A percentile compares a stretch with the other conserved stretches of the same genome.
phyloP scores from a whole-genome alignment of 2,797 vertebrate genomes.

The Artibeus lituratus region DNA sequence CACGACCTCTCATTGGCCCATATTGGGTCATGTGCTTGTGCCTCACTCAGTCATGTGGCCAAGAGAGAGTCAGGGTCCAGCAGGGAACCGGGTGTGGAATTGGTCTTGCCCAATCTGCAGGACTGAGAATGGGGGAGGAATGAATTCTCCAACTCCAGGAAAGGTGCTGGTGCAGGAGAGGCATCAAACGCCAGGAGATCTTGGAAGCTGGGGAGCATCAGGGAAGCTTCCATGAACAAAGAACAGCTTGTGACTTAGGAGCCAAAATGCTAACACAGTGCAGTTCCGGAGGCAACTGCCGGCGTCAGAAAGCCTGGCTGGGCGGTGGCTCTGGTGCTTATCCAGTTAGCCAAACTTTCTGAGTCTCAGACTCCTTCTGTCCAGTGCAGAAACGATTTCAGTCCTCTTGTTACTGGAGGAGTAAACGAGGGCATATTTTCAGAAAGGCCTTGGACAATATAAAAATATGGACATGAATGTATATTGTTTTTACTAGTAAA shows the following conservation, averaged over 20 bases:
- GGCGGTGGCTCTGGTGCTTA: neutral
- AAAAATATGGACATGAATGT: neutral
- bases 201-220: neutral
- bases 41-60: neutral
- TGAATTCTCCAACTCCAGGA: neutral
- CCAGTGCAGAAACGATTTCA: neutral
- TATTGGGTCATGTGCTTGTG: fast-evolving
- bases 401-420: neutral
- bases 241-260: neutral
- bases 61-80: neutral
- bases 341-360: neutral
- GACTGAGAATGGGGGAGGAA: neutral
- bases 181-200: neutral
- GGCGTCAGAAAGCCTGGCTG: neutral
- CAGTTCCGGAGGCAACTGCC: neutral
- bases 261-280: neutral
- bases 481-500: neutral
- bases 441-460: neutral
- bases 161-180: neutral
- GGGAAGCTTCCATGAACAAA: neutral
- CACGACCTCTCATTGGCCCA: neutral
- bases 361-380: neutral
- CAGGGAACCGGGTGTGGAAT: neutral
- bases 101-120: fast-evolving
- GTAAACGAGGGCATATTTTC: neutral